Percentiles rank a stretch among this genome's conserved stretches.
Conservation (phyloP, 2,797 vertebrate species). For the Ataeniobius toweri region DNA sequence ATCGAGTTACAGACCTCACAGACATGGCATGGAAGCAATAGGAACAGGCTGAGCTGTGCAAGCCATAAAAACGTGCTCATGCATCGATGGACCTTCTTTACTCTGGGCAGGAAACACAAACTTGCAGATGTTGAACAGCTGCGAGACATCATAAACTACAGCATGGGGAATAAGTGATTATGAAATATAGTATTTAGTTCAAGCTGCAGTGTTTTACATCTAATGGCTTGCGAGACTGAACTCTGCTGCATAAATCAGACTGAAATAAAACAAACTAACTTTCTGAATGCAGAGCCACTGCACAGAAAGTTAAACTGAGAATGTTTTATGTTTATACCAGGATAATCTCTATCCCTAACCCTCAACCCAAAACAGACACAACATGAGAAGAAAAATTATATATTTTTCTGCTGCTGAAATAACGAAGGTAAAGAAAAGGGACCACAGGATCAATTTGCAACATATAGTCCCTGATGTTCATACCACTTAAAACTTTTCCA, state of each 20-base stretch:
- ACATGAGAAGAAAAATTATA: not conserved
- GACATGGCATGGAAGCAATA: constrained; percentile 45
- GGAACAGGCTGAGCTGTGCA: constrained; percentile 63
- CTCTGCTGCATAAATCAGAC: constrained; percentile 22
- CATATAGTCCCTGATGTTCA: not conserved
- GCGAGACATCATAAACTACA: constrained; percentile 68
- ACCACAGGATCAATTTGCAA: not conserved
- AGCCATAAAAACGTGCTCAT: constrained; percentile 70
- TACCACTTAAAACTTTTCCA: not conserved
- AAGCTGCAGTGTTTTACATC: constrained; percentile 31
- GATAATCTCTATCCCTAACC: not conserved
- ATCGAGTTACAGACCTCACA: constrained; percentile 68
- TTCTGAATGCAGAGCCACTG: constrained; percentile 8
- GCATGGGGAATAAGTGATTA: constrained; percentile 68
- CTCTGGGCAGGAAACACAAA: constrained; percentile 71
- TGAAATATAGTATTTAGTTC: constrained; percentile 44
- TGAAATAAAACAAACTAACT: constrained; percentile 13
- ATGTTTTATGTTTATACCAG: not conserved
- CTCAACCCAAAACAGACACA: constrained; percentile 10
- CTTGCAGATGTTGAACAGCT: constrained; percentile 82
- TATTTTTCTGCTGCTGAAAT: not conserved
- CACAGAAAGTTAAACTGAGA: constrained; percentile 5
- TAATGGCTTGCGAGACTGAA: constrained; percentile 19
- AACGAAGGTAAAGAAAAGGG: not conserved
- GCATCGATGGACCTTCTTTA: constrained; percentile 56